Evolutionary conservation across 2,888 invertebrate genomes (phyloP).

Genomic region (Microctonus hyperodae): DNA sequence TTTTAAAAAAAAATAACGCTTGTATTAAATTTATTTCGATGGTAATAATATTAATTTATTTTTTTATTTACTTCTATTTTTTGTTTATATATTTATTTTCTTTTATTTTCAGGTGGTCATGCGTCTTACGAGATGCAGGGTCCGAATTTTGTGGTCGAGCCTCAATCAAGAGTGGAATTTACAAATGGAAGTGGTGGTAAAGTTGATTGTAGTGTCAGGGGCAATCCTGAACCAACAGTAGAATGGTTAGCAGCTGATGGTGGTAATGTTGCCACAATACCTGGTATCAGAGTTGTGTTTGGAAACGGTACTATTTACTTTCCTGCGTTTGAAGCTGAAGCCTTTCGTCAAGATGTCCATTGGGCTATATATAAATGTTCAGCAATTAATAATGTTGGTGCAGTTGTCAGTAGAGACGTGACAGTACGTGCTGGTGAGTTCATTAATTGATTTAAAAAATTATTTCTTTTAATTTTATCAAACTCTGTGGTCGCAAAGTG

Average conservation of each 20-base stretch:
- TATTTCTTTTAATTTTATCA: no score
- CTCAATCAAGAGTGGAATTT: constrained; percentile 66
- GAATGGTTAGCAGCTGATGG: constrained; percentile 68
- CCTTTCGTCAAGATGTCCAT: constrained; percentile 68
- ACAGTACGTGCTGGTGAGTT: constrained; percentile 87
- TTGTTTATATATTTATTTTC: constrained; percentile 29
- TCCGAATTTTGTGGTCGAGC: constrained; percentile 66
- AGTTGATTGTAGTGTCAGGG: constrained; percentile 66
- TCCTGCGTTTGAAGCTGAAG: constrained; percentile 67
- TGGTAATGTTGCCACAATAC: constrained; percentile 65
- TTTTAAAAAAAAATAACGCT: no score
- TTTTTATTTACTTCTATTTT: no score
- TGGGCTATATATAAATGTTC: constrained; percentile 67
- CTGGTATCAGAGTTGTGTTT: constrained; percentile 65
- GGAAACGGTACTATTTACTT: constrained; percentile 67
- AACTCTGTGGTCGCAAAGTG: no score
- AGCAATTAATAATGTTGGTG: constrained; percentile 73
- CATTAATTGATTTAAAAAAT: neutral
- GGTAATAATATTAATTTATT: no score
- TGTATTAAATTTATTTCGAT: no score
- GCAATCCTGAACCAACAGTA: constrained; percentile 66
- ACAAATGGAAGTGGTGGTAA: constrained; percentile 66
- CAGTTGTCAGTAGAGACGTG: constrained; percentile 83
- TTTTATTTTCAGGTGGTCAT: constrained; percentile 51
- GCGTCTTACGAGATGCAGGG: constrained; percentile 68